Conservation (phyloP, 2,113 vertebrate genomes). For the Candoia aspera region DNA sequence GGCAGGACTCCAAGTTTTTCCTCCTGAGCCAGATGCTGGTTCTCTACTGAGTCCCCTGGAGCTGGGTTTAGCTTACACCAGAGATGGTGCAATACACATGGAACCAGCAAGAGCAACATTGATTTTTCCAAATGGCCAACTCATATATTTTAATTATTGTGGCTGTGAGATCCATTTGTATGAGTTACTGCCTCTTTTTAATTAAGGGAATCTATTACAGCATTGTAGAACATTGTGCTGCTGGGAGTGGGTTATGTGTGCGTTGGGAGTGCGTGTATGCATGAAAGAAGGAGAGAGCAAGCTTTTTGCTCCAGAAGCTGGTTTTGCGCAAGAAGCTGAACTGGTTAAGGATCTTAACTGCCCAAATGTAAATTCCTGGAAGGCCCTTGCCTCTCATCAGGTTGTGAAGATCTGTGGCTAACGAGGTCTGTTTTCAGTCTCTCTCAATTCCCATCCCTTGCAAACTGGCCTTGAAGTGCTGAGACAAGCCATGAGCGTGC, state of each 20-base stretch:
- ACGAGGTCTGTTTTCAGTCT: background rate
- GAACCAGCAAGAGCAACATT: background rate
- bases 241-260: background rate
- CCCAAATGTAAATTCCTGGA: background rate
- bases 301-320: background rate
- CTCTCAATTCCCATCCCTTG: background rate
- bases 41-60: background rate
- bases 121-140: slow-evolving; percentile 11
- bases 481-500: background rate
- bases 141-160: fast-evolving
- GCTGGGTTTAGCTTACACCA: fast-evolving
- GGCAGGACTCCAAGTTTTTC: background rate
- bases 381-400: background rate
- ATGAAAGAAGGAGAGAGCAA: background rate
- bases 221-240: fast-evolving
- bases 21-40: background rate
- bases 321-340: background rate
- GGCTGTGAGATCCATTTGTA: background rate
- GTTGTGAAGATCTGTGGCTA: background rate
- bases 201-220: background rate
- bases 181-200: background rate
- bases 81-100: background rate
- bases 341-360: background rate
- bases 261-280: background rate
- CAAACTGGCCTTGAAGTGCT: background rate